Percentiles rank a stretch among this genome's conserved stretches.
phyloP scores from a whole-genome alignment of 2,797 vertebrate genomes.

The Peromyscus attwateri region DNA sequence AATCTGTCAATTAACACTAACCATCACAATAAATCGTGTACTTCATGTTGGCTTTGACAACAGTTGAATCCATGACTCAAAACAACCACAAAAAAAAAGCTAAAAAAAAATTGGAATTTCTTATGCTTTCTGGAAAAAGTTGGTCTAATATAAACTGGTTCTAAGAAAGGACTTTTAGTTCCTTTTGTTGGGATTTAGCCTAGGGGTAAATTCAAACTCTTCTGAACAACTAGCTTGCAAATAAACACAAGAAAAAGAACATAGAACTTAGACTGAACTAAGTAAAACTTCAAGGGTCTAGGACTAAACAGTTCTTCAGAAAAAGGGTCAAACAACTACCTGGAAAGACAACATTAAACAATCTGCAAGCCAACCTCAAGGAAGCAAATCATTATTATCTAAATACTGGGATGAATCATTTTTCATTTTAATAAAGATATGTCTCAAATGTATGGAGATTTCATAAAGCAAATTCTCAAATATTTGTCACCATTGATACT shows the following conservation, averaged over 20 bases:
- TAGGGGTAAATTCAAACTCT: slow-evolving; percentile 32
- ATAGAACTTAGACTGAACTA: not conserved
- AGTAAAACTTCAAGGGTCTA: not conserved
- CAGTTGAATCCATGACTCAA: not conserved
- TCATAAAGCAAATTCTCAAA: slow-evolving; percentile 5
- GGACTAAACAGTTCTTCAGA: not conserved
- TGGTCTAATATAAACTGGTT: slow-evolving; percentile 43
- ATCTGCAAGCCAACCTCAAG: not conserved
- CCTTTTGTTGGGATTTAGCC: slow-evolving; percentile 16
- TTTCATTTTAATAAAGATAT: slow-evolving; percentile 53
- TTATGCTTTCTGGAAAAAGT: slow-evolving; percentile 7
- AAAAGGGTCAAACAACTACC: not conserved
- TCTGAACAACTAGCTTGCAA: not conserved
- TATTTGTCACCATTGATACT: not conserved
- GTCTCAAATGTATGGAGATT: slow-evolving; percentile 31
- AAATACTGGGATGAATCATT: not conserved
- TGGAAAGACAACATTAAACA: not conserved
- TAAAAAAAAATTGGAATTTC: not conserved
- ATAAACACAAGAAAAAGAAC: slow-evolving; percentile 10
- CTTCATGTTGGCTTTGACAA: not conserved
- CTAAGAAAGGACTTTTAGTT: not conserved
- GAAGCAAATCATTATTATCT: not conserved
- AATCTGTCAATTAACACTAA: not conserved
- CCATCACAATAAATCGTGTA: not conserved
- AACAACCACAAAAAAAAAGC: not conserved